phyloP scores from a whole-genome alignment of 2,797 vertebrate species.

The Scolopax bukidnonensis region DNA sequence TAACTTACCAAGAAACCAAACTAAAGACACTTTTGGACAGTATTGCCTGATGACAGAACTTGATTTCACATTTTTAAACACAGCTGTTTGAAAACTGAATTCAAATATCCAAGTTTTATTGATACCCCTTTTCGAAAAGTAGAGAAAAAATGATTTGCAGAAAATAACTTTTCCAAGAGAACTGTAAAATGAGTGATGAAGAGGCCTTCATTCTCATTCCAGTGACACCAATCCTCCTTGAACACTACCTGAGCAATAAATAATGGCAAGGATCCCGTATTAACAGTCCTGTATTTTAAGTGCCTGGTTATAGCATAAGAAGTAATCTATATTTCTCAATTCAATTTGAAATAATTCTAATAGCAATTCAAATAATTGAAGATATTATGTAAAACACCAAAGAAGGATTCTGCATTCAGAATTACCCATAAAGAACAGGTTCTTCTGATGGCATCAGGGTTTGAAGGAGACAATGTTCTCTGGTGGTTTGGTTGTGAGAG shows the following conservation, averaged over 20 bases:
- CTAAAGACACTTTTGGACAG: not conserved
- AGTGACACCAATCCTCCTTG: not conserved
- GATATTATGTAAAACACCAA: not conserved
- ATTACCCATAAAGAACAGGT: not conserved
- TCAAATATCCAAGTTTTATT: not conserved
- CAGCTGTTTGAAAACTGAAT: conserved; percentile 19
- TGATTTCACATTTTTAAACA: conserved; percentile 11
- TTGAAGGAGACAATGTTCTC: not conserved
- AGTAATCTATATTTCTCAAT: not conserved
- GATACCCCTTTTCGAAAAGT: conserved; percentile 14
- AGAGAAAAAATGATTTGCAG: not conserved
- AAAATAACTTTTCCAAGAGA: conserved; percentile 2
- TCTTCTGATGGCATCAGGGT: not conserved
- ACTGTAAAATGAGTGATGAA: not conserved
- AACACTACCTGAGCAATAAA: not conserved
- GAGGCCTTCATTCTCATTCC: not conserved
- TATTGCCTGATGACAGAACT: not conserved
- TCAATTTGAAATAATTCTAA: not conserved
- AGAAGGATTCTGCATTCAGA: not conserved
- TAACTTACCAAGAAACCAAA: not conserved
- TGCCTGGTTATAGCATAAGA: not conserved
- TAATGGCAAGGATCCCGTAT: not conserved
- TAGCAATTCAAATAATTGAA: not conserved
- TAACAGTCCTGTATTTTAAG: not conserved
- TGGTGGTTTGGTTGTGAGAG: not conserved